These are phyloP conservation scores for Cyphomyrus plagiostoma DNA, from an alignment of 2,113 vertebrate species.

Conservation along the genomic window DNA sequence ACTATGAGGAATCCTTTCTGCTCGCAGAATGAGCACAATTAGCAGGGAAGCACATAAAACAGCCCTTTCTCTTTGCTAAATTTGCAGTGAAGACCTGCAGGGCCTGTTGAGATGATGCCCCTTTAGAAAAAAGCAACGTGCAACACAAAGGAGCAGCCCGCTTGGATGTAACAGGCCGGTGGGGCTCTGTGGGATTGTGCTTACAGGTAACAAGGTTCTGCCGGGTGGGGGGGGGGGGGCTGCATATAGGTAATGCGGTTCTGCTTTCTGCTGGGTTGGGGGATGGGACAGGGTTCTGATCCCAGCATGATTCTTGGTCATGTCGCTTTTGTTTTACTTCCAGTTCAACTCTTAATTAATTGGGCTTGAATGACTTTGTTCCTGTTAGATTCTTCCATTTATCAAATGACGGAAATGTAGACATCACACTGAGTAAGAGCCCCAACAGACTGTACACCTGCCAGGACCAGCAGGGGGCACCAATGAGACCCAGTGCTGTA, in stretches of 20 bases:
- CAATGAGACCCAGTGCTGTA: background rate
- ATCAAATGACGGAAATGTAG: background rate
- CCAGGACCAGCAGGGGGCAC: background rate
- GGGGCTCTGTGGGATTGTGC: background rate
- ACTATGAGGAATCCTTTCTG: constrained; percentile 33
- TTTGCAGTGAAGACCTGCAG: constrained; percentile 25
- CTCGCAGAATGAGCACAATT: constrained; percentile 37
- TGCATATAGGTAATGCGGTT: background rate
- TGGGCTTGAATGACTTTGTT: background rate
- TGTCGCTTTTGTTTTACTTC: background rate
- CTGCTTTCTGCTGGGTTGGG: background rate
- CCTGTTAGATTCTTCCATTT: background rate
- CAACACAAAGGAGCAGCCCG: background rate
- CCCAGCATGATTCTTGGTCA: background rate
- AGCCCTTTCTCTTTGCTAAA: constrained; percentile 25
- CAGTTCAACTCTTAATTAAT: background rate
- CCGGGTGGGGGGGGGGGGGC: background rate
- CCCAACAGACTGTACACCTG: background rate
- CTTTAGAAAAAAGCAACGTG: background rate
- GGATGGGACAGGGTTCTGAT: background rate
- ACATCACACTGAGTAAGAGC: background rate
- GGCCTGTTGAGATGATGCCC: constrained; percentile 29
- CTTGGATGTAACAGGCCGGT: background rate
- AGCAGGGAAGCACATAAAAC: constrained; percentile 32
- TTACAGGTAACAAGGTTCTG: background rate